A percentile compares a stretch with the other conserved stretches of the same genome.
Evolutionary conservation across 2,113 vertebrate species (phyloP).

Genomic region (Mesitornis unicolor): DNA sequence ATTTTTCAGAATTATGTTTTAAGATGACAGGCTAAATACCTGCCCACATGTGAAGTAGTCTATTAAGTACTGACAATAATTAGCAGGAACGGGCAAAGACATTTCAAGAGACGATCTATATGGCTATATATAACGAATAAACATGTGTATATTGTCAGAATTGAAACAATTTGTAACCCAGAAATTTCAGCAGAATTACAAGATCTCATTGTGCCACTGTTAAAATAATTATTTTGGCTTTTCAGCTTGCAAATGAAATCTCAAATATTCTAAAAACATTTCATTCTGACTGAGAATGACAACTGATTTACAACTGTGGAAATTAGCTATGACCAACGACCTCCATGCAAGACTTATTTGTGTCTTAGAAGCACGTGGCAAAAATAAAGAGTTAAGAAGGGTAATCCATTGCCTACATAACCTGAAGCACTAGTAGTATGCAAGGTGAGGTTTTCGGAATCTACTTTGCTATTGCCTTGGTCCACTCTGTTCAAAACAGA

Average conservation of each 20-base stretch:
- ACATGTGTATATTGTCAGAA: accelerated
- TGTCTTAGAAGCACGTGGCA: not conserved
- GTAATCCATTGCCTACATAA: not conserved
- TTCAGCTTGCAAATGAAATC: not conserved
- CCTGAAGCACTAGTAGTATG: not conserved
- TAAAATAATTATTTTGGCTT: not conserved
- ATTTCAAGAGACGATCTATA: not conserved
- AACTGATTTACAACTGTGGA: not conserved
- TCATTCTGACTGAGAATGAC: not conserved
- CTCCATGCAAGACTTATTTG: not conserved
- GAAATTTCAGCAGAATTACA: not conserved
- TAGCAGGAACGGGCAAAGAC: not conserved
- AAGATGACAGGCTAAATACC: not conserved
- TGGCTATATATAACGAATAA: not conserved
- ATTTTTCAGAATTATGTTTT: not conserved
- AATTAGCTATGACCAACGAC: not conserved
- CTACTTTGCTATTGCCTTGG: not conserved
- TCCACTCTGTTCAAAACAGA: not conserved
- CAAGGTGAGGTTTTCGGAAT: not conserved
- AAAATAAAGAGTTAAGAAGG: not conserved
- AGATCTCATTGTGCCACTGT: not conserved
- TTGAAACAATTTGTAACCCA: not conserved
- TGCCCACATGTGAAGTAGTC: not conserved
- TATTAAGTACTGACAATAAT: not conserved
- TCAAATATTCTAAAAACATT: not conserved